These are phyloP conservation scores for Parasteatoda tepidariorum DNA, from an alignment of 1,140 invertebrate species.

Conservation along the genomic window DNA sequence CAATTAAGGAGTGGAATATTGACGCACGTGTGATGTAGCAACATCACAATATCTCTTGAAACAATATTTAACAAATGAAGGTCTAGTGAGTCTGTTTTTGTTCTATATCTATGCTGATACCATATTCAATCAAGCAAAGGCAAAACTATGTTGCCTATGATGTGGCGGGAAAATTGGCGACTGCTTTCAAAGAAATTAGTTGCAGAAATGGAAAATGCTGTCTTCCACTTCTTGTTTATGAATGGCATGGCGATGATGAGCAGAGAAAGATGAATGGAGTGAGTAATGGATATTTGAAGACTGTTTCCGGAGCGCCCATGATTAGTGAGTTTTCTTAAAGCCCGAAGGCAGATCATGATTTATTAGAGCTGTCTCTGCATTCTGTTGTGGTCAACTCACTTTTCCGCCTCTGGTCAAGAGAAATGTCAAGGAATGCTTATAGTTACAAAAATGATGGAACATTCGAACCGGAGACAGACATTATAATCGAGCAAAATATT, in stretches of 20 bases:
- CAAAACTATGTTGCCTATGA: too few species aligned
- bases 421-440: too few species aligned
- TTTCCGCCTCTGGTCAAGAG: neutral
- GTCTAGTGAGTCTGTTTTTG: too few species aligned
- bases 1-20: too few species aligned
- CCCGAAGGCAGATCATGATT: neutral
- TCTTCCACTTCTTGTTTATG: neutral
- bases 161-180: neutral
- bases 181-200: slow-evolving; percentile 32
- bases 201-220: neutral
- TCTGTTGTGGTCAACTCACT: neutral
- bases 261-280: neutral
- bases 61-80: too few species aligned
- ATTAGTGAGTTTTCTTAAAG: slow-evolving; percentile 9
- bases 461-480: too few species aligned
- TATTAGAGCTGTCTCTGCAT: neutral
- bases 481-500: too few species aligned
- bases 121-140: too few species aligned
- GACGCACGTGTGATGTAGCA: too few species aligned
- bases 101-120: too few species aligned
- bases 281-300: slow-evolving; percentile 28
- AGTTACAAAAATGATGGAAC: too few species aligned
- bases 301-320: neutral
- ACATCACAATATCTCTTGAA: too few species aligned
- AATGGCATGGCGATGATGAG: neutral